Conservation (phyloP, 2,797 vertebrate species). For the Xenentodon cancila region DNA sequence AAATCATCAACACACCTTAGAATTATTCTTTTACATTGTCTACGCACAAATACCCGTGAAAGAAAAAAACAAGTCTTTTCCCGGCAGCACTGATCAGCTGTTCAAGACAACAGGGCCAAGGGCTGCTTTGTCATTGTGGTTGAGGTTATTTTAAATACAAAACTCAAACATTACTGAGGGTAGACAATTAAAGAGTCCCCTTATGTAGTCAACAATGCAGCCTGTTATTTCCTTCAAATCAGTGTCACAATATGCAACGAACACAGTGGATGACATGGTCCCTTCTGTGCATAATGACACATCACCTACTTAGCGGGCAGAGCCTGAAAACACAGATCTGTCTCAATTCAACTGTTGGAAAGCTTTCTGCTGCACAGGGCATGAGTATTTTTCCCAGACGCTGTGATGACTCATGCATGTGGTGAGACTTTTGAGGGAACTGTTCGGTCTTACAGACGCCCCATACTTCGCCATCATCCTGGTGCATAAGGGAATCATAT, state of each 20-base stretch:
- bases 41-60: not conserved
- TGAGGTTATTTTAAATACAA: not conserved
- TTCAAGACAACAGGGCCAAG: slow-evolving; percentile 1
- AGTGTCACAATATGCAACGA: slow-evolving; percentile 27
- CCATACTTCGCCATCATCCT: too few relatives aligned
- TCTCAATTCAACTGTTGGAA: slow-evolving; percentile 23
- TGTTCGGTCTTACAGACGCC: too few relatives aligned
- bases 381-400: slow-evolving; percentile 18
- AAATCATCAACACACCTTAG: too few relatives aligned
- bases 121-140: slow-evolving; percentile 2
- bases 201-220: slow-evolving; percentile 21
- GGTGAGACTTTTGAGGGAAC: slow-evolving; percentile 10
- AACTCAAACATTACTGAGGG: slow-evolving; percentile 13
- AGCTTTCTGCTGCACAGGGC: slow-evolving; percentile 11
- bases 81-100: slow-evolving; percentile 2
- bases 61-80: not conserved
- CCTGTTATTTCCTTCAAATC: slow-evolving; percentile 38
- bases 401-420: slow-evolving; percentile 36
- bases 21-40: too few relatives aligned
- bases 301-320: slow-evolving; percentile 27
- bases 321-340: slow-evolving; percentile 23
- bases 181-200: slow-evolving; percentile 8
- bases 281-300: slow-evolving; percentile 32
- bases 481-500: too few relatives aligned
- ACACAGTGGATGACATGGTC: slow-evolving; percentile 8